phyloP scores from a whole-genome alignment of 2,113 vertebrate species.

The Nipponia nippon region DNA sequence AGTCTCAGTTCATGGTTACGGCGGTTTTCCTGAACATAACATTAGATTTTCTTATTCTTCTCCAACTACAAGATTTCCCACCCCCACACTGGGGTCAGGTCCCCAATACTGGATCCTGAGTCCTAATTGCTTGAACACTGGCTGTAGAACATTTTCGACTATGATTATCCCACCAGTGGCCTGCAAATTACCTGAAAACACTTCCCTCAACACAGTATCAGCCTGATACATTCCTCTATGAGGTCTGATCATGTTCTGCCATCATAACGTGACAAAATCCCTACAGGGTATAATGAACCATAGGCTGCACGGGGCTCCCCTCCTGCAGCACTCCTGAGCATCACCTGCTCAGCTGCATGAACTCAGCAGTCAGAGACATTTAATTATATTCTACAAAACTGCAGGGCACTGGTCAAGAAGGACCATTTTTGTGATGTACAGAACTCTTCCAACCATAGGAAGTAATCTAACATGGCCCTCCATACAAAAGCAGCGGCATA shows the following conservation, averaged over 20 bases:
- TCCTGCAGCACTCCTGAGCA: not conserved
- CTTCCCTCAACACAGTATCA: not conserved
- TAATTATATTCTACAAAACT: not conserved
- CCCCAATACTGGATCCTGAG: not conserved
- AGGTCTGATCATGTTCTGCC: not conserved
- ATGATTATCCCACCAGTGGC: rapidly evolving
- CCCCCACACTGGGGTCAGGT: not conserved
- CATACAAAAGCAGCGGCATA: rapidly evolving
- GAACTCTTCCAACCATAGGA: not conserved
- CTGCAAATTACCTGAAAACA: not conserved
- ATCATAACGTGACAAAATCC: rapidly evolving
- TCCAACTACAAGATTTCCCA: not conserved
- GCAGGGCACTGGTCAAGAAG: not conserved
- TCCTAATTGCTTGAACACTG: not conserved
- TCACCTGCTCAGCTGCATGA: not conserved
- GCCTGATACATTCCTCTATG: not conserved
- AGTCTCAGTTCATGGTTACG: rapidly evolving
- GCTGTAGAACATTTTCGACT: not conserved
- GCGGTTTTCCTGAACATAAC: not conserved
- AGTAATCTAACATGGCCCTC: not conserved
- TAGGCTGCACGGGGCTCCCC: not conserved
- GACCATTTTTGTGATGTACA: not conserved
- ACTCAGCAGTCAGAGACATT: not conserved
- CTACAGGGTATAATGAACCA: not conserved
- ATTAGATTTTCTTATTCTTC: not conserved